Conservation (phyloP, 2,113 vertebrate species). For the Pseudolaguvia tuberculata region DNA sequence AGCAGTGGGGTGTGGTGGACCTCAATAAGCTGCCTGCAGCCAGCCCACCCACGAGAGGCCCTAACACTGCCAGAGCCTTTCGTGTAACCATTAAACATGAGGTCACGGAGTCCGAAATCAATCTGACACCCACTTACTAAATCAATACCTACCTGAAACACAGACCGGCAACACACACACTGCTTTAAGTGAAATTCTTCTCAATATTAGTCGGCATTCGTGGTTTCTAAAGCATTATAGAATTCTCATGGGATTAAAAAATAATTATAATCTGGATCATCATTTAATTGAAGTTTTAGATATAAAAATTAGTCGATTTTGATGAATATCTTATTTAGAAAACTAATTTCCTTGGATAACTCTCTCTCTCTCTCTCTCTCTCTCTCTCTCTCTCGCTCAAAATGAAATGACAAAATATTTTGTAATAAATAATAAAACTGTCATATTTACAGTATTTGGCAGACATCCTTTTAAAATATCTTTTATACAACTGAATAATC, state of each 20-base stretch:
- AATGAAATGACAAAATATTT: no score
- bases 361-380: neutral
- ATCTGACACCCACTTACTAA: conserved; percentile 47
- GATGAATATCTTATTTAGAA: neutral
- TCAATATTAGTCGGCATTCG: neutral
- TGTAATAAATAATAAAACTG: no score
- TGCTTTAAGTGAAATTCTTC: neutral
- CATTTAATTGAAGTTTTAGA: conserved; percentile 22
- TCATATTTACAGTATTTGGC: no score
- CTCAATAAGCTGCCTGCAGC: conserved; percentile 35
- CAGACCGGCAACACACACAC: neutral
- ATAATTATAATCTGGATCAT: neutral
- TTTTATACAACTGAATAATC: no score
- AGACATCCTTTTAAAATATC: no score
- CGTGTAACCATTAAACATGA: conserved; percentile 49
- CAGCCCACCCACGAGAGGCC: conserved; percentile 52
- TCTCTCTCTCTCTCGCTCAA: neutral
- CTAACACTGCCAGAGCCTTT: conserved; percentile 39
- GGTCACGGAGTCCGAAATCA: conserved; percentile 45
- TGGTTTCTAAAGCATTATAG: neutral
- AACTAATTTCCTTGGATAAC: neutral
- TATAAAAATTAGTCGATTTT: neutral
- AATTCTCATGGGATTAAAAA: neutral
- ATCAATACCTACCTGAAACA: conserved; percentile 36
- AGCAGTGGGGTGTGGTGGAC: conserved; percentile 48